Evolutionary conservation across 2,888 invertebrate genomes (phyloP).

Genomic region (Pachycephus smyrnensis): DNA sequence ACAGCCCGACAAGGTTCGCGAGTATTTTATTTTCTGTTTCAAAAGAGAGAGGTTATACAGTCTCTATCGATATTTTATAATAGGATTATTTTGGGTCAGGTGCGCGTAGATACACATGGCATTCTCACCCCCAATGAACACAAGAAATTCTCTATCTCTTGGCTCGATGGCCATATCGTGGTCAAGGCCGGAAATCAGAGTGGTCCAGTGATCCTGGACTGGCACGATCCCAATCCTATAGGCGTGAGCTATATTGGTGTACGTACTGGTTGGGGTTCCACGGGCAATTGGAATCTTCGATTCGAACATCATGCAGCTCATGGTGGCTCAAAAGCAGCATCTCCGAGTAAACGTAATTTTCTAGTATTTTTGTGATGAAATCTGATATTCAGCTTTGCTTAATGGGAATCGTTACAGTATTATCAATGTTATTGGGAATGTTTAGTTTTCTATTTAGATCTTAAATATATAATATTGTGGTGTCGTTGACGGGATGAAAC

Average conservation of each 20-base stretch:
- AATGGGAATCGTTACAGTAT: background rate
- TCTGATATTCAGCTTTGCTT: background rate
- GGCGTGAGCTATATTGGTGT: slow-evolving; percentile 74
- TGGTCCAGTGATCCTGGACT: slow-evolving; percentile 72
- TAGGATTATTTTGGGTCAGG: slow-evolving; percentile 57
- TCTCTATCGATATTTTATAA: background rate
- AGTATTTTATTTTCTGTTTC: slow-evolving; percentile 19
- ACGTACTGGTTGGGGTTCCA: slow-evolving; percentile 75
- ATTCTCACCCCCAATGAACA: slow-evolving; percentile 71
- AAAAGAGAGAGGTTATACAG: background rate
- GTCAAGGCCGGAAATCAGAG: slow-evolving; percentile 68
- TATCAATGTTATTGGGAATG: background rate
- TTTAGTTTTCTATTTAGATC: background rate
- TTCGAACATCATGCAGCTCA: slow-evolving; percentile 43
- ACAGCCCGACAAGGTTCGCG: slow-evolving; percentile 74
- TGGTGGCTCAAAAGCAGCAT: slow-evolving; percentile 19
- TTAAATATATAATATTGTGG: background rate
- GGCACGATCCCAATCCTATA: slow-evolving; percentile 73
- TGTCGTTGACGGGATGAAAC: background rate
- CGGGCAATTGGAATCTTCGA: slow-evolving; percentile 73
- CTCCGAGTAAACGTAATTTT: slow-evolving; percentile 34
- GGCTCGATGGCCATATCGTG: slow-evolving; percentile 70
- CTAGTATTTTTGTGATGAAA: background rate
- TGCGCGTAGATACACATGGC: slow-evolving; percentile 71
- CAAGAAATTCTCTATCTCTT: slow-evolving; percentile 71